phyloP scores from a whole-genome alignment of 1,140 invertebrate genomes.

The Brachionus rotundiformis region DNA sequence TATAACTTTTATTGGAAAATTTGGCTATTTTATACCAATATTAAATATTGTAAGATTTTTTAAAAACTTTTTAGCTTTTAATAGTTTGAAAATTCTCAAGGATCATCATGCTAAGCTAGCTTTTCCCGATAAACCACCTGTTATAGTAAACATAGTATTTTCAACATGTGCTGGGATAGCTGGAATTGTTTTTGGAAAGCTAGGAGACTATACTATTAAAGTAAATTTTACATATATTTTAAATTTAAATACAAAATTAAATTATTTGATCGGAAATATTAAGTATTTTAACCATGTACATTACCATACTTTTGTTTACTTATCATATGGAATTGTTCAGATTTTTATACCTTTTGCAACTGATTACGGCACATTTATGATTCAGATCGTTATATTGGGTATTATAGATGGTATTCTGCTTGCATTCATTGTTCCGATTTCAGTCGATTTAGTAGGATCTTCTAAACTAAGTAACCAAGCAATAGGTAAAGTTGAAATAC shows the following conservation, averaged over 20 bases:
- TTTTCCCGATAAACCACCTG: conserved; percentile 13
- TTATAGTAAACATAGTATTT: conserved; percentile 18
- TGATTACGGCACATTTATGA: background rate
- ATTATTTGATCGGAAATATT: background rate
- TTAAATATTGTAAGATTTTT: conserved; percentile 29
- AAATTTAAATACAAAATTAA: background rate
- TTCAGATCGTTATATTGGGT: conserved; percentile 14
- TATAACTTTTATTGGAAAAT: background rate
- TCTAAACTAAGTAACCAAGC: conserved; percentile 31
- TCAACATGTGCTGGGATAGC: background rate
- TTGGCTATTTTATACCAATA: conserved; percentile 46
- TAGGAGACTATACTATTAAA: conserved; percentile 14
- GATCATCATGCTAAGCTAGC: conserved; percentile 30
- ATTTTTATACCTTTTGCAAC: conserved; percentile 28
- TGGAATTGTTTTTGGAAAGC: conserved; percentile 6
- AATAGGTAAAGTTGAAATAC: background rate
- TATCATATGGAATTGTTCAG: conserved; percentile 38
- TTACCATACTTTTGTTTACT: conserved; percentile 34
- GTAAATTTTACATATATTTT: background rate
- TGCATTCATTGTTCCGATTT: conserved; percentile 33
- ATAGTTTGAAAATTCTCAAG: background rate
- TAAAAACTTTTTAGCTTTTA: background rate
- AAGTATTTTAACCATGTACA: conserved; percentile 33
- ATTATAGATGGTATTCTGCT: conserved; percentile 33
- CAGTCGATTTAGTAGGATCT: background rate